Base-by-base conservation (phyloP, 2,888 invertebrate genomes). In the Byasa hedistus region DNA sequence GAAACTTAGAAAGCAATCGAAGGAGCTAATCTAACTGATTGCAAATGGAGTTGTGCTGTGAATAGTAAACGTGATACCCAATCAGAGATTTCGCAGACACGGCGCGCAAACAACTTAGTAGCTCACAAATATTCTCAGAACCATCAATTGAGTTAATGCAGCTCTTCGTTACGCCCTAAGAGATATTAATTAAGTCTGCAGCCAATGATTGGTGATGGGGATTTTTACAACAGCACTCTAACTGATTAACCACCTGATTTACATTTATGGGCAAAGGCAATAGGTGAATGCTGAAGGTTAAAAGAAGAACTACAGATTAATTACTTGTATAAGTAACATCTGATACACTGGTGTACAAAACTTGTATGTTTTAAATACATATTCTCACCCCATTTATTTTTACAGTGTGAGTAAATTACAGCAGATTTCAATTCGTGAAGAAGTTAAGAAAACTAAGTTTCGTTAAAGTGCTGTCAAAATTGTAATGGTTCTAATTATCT, bases 91-190 rank as follows among this genome's bases (percentile, higher is more conserved):
- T 62, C 27, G 24, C 61, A 66, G 62, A 66, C 62, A 58, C 24
- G 22, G 19, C 39, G 22, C 27, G 27, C 55, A 54, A 58, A 57
- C 62, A 62, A 58, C 66, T 62, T 10, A 66, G 51, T 36, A 51
- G 44, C 54, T 61, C 58, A 51, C 19, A 51, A 21, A 61, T 54
- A 51, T 61, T 52, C 57, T 61, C 21, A 57, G 57, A 61, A 54
- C n/a, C 66, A 66, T 66, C 54, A 62, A 66, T 62, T 57, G 58
- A 39, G 52, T 58, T 66, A 66, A 62, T 62, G 66, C 54, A 62
- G 39, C 57, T 66, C 66, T 66, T 66, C 62, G 58, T 66, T 62
- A 54, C 23, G 61, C 61, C 39, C 61, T 54, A 62, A 58, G 48
- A 21, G 54, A 66, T 57, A 66, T 66, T 66, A 58, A 58, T 66